Evolutionary conservation across 2,888 invertebrate genomes (phyloP).

Genomic region (Mimumesa dahlbomi): DNA sequence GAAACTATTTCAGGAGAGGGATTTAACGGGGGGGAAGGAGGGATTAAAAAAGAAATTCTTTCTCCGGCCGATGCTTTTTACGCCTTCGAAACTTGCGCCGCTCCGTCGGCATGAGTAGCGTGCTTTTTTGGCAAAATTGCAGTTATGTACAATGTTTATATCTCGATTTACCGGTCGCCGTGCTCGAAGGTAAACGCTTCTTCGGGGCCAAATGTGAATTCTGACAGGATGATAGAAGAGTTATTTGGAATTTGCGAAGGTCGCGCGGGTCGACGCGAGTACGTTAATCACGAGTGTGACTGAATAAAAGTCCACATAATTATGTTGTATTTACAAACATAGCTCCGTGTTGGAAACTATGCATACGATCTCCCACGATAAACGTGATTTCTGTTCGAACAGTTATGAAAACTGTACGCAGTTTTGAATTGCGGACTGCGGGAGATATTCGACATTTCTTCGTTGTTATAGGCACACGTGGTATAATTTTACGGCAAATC

Average conservation of each 20-base stretch:
- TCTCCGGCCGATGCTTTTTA: constrained; percentile 60
- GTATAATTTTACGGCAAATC: constrained; percentile 52
- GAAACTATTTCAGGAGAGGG: constrained; percentile 45
- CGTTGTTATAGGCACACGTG: constrained; percentile 62
- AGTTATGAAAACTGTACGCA: constrained; percentile 7
- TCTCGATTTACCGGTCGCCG: constrained; percentile 41
- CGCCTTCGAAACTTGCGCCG: constrained; percentile 46
- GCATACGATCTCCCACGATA: constrained; percentile 5
- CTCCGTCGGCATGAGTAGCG: constrained; percentile 47
- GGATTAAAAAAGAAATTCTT: constrained; percentile 42
- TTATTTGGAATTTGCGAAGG: not conserved
- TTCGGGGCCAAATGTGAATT: constrained; percentile 17
- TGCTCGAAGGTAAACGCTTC: constrained; percentile 26
- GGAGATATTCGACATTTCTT: constrained; percentile 39
- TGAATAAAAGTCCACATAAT: no score
- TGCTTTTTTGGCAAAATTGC: constrained; percentile 68
- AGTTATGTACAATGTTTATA: constrained; percentile 51
- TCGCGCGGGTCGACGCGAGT: no score
- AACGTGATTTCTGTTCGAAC: constrained; percentile 10
- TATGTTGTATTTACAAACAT: constrained; percentile 38
- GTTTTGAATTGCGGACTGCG: constrained; percentile 4
- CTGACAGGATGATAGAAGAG: constrained; percentile 17
- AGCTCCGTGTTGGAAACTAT: constrained; percentile 12
- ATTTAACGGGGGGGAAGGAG: constrained; percentile 16
- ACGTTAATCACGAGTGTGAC: no score